Percentiles rank a stretch among this genome's conserved stretches.
phyloP scores from a whole-genome alignment of 2,888 invertebrate genomes.

The Pharmacophagus antenor region DNA sequence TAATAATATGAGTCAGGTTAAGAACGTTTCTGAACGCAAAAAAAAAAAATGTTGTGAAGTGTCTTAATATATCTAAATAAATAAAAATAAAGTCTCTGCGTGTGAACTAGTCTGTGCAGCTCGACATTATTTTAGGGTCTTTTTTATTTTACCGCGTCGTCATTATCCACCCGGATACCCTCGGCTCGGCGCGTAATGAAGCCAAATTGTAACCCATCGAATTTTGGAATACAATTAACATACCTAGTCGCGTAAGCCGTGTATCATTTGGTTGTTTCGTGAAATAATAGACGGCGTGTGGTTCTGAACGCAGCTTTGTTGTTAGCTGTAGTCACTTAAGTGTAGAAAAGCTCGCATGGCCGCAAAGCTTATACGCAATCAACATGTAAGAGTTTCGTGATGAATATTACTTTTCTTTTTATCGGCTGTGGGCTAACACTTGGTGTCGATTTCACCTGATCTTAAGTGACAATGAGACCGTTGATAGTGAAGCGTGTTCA shows the following conservation, averaged over 20 bases:
- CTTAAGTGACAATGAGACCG: too few species aligned
- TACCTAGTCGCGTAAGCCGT: constrained; percentile 59
- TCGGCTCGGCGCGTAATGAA: constrained; percentile 63
- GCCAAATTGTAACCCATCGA: constrained; percentile 69
- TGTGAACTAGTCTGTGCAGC: constrained; percentile 39
- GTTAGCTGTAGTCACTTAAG: too few species aligned
- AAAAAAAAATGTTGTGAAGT: not conserved
- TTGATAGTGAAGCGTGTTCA: too few species aligned
- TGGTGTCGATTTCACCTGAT: too few species aligned
- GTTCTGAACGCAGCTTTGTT: constrained; percentile 35
- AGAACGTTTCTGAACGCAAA: not conserved
- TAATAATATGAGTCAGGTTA: not conserved
- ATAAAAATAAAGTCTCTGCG: constrained; percentile 32
- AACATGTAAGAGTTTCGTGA: too few species aligned
- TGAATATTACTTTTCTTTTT: too few species aligned
- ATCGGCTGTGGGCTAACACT: too few species aligned
- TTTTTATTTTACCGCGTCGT: constrained; percentile 36
- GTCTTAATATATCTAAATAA: not conserved
- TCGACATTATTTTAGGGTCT: constrained; percentile 37
- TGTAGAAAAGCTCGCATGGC: not conserved
- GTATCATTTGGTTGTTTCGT: constrained; percentile 60
- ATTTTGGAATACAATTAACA: constrained; percentile 67
- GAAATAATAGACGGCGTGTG: constrained; percentile 42
- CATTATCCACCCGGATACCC: constrained; percentile 65
- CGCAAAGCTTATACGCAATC: not conserved